Base-by-base conservation (phyloP, 1,140 invertebrate genomes). In the Leptestheria dahalacensis region DNA sequence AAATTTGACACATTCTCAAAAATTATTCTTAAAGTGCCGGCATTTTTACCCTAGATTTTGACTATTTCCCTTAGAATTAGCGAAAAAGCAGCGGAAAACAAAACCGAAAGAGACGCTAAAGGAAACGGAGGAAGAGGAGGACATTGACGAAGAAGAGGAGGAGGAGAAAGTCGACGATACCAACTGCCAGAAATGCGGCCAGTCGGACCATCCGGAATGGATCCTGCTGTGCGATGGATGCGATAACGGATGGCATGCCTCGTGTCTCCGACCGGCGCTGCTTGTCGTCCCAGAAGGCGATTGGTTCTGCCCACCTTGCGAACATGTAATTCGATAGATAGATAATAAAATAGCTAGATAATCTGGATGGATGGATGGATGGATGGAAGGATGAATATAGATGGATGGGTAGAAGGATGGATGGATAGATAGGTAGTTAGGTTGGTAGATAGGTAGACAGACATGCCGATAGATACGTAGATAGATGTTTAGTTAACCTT, bases 231-330 rank as follows among this genome's bases (percentile, higher is more conserved):
- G 94, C 71, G 94, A 97, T 74, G 80, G 80, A 49, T 97, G 94
- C 74, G 91, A 98, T 71, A 82, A 82, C 62, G 92, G 91, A 21
- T 97, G 90, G 82, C 94, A 98, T 75, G 91, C 89, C 51, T 88
- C 86, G 3, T 98, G 94, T 70, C 77, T 97, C 0, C 80, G 85
- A 47, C 93, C 94, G 1, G 81, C 91, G 18, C 74, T 97, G 6
- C 83, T 95, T 72, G 77, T 92, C 1, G 90, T 98, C 67, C 94
- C 94, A 3, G 91, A 96, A 69, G 93, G 93, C 21, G 88, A 96
- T 69, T 97, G 94, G 95, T 93, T 83, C 71, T 97, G 95, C 72
- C 93, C 93, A 49, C 88, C 88, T 0, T 98, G 94, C 75, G 85
- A 93, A 70, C 93, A 94, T 72, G 77, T 78, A 67, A 73, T 75